Evolutionary conservation across 2,113 vertebrate genomes (phyloP).

Genomic region (Aspidoscelis tigris): DNA sequence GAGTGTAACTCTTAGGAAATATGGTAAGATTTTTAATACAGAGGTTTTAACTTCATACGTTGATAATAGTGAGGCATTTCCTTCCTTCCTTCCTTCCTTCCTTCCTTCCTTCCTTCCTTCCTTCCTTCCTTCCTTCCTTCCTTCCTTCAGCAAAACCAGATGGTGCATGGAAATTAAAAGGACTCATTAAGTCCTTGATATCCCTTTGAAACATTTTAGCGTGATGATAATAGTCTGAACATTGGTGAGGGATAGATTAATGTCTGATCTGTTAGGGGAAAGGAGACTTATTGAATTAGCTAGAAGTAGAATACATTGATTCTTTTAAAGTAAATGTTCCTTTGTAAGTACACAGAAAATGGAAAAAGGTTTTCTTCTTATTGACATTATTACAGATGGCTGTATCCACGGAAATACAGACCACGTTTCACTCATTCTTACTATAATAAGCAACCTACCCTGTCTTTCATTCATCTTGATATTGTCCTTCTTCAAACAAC

Average conservation of each 20-base stretch:
- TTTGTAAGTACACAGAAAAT: slow-evolving; percentile 19
- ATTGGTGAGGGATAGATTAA: slow-evolving; percentile 51
- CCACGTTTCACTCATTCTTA: neutral
- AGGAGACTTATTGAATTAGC: slow-evolving; percentile 49
- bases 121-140: neutral
- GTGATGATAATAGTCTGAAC: slow-evolving; percentile 44
- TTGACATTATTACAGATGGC: neutral
- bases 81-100: slow-evolving; percentile 31
- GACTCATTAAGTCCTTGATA: slow-evolving; percentile 43
- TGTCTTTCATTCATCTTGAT: neutral
- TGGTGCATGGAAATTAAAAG: slow-evolving; percentile 41
- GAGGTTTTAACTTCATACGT: slow-evolving; percentile 65
- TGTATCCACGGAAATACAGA: neutral
- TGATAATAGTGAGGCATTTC: slow-evolving; percentile 63
- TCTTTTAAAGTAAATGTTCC: slow-evolving; percentile 38
- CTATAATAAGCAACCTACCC: neutral
- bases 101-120: slow-evolving; percentile 49
- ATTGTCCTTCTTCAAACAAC: neutral
- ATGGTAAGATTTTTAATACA: slow-evolving; percentile 70
- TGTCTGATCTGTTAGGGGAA: slow-evolving; percentile 27
- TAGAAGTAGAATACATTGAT: slow-evolving; percentile 44
- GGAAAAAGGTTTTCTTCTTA: slow-evolving; percentile 18
- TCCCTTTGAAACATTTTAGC: slow-evolving; percentile 65
- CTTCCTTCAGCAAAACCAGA: slow-evolving; percentile 52
- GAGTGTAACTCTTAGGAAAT: slow-evolving; percentile 68